Evolutionary conservation across 2,797 vertebrate species (phyloP), one percentile per base, ranked within the genome.

Genomic region (Atherinosoma microstoma): DNA sequence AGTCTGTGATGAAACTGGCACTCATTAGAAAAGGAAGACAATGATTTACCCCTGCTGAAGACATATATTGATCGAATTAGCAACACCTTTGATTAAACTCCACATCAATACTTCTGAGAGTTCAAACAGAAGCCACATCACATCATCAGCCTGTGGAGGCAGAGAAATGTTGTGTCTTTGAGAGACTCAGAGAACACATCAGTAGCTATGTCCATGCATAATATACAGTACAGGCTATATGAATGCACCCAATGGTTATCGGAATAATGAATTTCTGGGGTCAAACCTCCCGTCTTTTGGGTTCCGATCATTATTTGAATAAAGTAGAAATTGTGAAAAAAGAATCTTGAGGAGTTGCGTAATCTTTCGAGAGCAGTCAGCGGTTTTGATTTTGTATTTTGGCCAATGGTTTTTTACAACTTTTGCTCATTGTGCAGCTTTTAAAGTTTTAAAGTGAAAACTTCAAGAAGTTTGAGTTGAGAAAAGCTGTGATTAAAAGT

Each of bases 101-200:
- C 57, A 64, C 70, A 65, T 73, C 70, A 65, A 73, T 73, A 65
- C 62, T 73, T 72, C 54, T 45, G 16, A 51, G 53, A 73, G 70
- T 65, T 73, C 54, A 73, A 80, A 45, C 56, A 65, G 54, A 65
- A 73, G 62, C 42, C 40, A 58, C 16, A 30, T 24, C 29, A 53
- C 54, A 73, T 20, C 22, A 58, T 47, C 54, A 65, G 9, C 45
- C 1, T 1, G 29, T 24, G 34, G 16, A 60, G 32, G 36, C 16
- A 18, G 12, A 22, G 30, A 24, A 24, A 1, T 56, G 12, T 62
- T 18, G 27, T n/a, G 47, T 8, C 22, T 54, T 54, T 40, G 18
- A n/a, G 34, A 61, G 45, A 59, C 32, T 36, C 1, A 35, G 27
- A 36, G n/a, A 60, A 10, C 16, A 8, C 11, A 38, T 29, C 38